Conservation (phyloP, 2,888 invertebrate genomes). For the Synanthedon myopaeformis region DNA sequence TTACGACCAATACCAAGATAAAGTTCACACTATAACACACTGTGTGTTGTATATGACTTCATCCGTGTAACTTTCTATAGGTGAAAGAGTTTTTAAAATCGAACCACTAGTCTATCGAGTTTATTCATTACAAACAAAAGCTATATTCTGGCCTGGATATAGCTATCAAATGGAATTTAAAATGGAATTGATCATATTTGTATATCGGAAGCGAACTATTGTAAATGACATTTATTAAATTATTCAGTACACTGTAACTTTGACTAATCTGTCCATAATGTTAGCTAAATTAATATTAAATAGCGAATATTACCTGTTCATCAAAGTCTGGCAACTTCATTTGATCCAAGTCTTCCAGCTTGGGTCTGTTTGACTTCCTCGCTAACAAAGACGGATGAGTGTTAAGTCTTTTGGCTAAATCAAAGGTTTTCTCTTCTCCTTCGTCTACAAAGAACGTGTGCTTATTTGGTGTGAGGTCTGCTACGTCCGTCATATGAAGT, state of each 20-base stretch:
- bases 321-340: conserved; percentile 71
- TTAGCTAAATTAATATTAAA: not conserved
- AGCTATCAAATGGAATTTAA: too few relatives aligned
- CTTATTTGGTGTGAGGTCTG: conserved; percentile 75
- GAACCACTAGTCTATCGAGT: too few relatives aligned
- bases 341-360: conserved; percentile 68
- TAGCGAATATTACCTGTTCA: conserved; percentile 43
- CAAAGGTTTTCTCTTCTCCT: conserved; percentile 72
- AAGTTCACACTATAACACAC: too few relatives aligned
- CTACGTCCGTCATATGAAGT: conserved; percentile 85
- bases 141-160: too few relatives aligned
- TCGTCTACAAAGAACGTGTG: conserved; percentile 86
- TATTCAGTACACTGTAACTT: not conserved
- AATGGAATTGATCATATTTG: too few relatives aligned
- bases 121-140: too few relatives aligned
- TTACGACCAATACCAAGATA: too few relatives aligned
- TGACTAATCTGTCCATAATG: not conserved
- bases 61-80: too few relatives aligned
- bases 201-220: too few relatives aligned
- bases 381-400: conserved; percentile 80
- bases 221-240: too few relatives aligned
- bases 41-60: too few relatives aligned
- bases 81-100: too few relatives aligned
- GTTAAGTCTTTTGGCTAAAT: conserved; percentile 77
- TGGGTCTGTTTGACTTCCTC: conserved; percentile 77